These are phyloP conservation scores for Meta bourneti DNA, from an alignment of 2,888 invertebrate genomes.

Conservation along the genomic window DNA sequence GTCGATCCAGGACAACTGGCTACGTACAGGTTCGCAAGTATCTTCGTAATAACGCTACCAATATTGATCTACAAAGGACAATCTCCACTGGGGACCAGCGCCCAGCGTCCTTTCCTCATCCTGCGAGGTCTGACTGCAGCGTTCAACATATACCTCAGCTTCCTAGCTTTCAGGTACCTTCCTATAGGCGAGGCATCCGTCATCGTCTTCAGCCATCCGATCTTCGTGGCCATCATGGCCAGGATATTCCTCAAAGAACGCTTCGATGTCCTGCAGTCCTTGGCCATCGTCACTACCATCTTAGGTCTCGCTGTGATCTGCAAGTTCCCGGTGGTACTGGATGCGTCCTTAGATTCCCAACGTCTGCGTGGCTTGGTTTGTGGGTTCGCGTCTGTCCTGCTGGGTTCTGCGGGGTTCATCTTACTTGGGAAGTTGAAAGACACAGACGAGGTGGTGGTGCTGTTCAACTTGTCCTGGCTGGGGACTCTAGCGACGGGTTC, in stretches of 20 bases:
- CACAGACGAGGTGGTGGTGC: conserved; percentile 20
- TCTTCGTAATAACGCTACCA: conserved; percentile 31
- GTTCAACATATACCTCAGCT: background rate
- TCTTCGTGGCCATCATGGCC: conserved; percentile 89
- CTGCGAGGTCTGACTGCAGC: conserved; percentile 13
- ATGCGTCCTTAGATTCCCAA: conserved; percentile 79
- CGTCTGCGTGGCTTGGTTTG: conserved; percentile 84
- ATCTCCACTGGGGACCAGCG: background rate
- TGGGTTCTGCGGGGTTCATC: conserved; percentile 80
- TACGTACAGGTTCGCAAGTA: background rate
- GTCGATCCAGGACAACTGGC: conserved; percentile 34
- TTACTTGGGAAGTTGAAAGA: conserved; percentile 52
- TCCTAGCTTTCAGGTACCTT: conserved; percentile 87
- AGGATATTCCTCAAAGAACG: conserved; percentile 89
- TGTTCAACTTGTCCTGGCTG: conserved; percentile 59
- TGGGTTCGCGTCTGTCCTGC: conserved; percentile 91
- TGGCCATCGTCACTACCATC: conserved; percentile 30
- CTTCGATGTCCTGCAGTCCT: conserved; percentile 85
- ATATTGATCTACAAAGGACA: conserved; percentile 2
- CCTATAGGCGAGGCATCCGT: conserved; percentile 94
- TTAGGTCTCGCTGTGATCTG: conserved; percentile 18
- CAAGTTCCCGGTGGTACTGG: background rate
- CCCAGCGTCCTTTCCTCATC: background rate
- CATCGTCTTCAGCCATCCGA: conserved; percentile 94
- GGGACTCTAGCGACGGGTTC: conserved; percentile 15